Evolutionary conservation across 2,888 invertebrate species (phyloP), one percentile per base, ranked within the genome.

Genomic region (Perizoma affinitatum): DNA sequence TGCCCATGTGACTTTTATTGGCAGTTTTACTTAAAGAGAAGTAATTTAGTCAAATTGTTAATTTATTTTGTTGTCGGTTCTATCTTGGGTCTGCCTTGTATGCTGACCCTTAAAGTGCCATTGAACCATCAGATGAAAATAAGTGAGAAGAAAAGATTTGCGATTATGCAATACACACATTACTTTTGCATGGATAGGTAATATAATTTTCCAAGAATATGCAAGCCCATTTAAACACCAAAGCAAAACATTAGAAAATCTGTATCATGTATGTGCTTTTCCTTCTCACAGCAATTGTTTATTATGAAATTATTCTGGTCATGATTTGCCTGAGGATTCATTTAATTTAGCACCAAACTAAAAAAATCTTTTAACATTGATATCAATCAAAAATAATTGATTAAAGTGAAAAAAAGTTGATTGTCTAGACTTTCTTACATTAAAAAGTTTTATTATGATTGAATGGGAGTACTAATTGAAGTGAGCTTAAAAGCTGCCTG

Each of bases 221-320:
- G 7, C 7, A 8, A 7, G 7, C 8, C 9, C 9, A 0, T 9
- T 9, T 4, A 40, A 40, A 40, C 4, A 40, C 9, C 40, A 40
- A 36, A 53, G 7, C 43, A 53, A 53, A 44, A 7, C 10, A 43
- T 36, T 40, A 40, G 40, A 8, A 22, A 34, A 34, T 22, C 22
- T 22, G 22, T 22, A 22, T 22, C 22, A 36, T 46, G 6, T 46
- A 5, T 36, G 10, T 52, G 22, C 22, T 51, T 36, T 48, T 58
- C 33, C 52, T 58, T 35, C 35, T 58, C 8, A 58, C 58, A 11
- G 47, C 33, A 6, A 58, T 58, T 44, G 11, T 58, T 10, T 53
- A 58, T 38, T 58, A 47, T 48, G 53, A 53, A 48, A 42, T 47
- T 5, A 42, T 58, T 11, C 43, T 58, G 44, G 43, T 53, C 6